Percentiles rank a stretch among this genome's conserved stretches.
phyloP scores from a whole-genome alignment of 2,113 vertebrate genomes.

The Tychaedon coryphoeus region DNA sequence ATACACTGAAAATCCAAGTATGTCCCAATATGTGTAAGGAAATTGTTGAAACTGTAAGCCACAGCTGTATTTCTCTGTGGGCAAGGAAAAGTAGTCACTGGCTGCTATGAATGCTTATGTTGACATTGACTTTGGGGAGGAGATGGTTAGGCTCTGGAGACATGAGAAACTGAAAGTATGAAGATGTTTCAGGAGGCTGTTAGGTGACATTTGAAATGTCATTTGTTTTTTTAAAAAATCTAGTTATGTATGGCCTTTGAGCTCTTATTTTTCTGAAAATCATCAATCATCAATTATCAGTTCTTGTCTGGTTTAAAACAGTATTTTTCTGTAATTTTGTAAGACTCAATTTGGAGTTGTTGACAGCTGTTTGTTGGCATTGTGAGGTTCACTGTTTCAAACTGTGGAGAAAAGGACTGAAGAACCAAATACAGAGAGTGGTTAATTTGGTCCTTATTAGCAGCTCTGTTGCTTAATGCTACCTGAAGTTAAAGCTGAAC shows the following conservation, averaged over 20 bases:
- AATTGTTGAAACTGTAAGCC: not conserved
- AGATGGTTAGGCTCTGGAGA: not conserved
- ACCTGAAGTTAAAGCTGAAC: not conserved
- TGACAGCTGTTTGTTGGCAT: not conserved
- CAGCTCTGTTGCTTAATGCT: not conserved
- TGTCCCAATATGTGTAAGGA: not conserved
- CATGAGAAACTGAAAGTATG: not conserved
- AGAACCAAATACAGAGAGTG: not conserved
- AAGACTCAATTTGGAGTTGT: not conserved
- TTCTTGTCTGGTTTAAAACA: not conserved
- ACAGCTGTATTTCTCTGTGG: not conserved
- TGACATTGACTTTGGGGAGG: not conserved
- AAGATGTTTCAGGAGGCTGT: not conserved
- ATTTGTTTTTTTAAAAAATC: not conserved
- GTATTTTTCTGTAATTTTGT: not conserved
- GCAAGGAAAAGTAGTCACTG: not conserved
- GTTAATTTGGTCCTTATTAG: not conserved
- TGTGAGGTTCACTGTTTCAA: not conserved
- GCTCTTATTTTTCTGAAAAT: not conserved
- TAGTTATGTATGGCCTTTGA: not conserved
- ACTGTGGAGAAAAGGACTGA: not conserved
- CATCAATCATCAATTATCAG: rapidly evolving
- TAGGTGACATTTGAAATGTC: not conserved
- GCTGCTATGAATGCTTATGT: not conserved
- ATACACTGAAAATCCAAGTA: not conserved